These are phyloP conservation scores for Peromyscus leucopus DNA, from an alignment of 2,113 vertebrate species.

Conservation along the genomic window DNA sequence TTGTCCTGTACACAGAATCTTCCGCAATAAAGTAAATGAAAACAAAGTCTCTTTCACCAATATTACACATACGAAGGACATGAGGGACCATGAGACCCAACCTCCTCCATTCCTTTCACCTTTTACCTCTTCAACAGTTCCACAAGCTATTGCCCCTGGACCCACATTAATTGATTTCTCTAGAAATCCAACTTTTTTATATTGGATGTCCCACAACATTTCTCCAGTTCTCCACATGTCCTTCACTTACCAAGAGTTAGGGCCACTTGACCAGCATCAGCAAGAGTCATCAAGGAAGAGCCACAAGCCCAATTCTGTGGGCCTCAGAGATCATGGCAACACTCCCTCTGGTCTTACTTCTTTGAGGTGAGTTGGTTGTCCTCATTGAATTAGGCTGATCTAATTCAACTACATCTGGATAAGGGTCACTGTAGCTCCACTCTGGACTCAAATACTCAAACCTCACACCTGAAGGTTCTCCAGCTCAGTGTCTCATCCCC, in stretches of 20 bases:
- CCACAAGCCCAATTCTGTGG: no score
- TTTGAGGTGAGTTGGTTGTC: no score
- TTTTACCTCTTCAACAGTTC: not conserved
- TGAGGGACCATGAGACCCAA: rapidly evolving
- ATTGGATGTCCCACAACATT: rapidly evolving
- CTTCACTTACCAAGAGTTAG: not conserved
- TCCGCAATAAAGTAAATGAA: not conserved
- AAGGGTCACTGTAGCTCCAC: not conserved
- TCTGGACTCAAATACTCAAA: not conserved
- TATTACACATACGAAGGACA: rapidly evolving
- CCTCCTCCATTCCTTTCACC: not conserved
- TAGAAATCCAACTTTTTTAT: not conserved
- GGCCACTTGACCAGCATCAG: rapidly evolving
- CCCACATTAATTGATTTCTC: rapidly evolving
- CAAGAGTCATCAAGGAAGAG: not conserved
- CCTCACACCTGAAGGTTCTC: not conserved
- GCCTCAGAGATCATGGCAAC: not conserved
- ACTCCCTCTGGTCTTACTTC: not conserved
- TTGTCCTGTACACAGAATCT: not conserved
- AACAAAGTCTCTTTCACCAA: not conserved
- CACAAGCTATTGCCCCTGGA: rapidly evolving
- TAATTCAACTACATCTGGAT: not conserved
- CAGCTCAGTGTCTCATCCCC: not conserved
- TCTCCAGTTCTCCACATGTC: not conserved
- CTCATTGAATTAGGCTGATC: not conserved